Evolutionary conservation across 2,888 invertebrate species (phyloP).

Genomic region (Thelaira solivaga): DNA sequence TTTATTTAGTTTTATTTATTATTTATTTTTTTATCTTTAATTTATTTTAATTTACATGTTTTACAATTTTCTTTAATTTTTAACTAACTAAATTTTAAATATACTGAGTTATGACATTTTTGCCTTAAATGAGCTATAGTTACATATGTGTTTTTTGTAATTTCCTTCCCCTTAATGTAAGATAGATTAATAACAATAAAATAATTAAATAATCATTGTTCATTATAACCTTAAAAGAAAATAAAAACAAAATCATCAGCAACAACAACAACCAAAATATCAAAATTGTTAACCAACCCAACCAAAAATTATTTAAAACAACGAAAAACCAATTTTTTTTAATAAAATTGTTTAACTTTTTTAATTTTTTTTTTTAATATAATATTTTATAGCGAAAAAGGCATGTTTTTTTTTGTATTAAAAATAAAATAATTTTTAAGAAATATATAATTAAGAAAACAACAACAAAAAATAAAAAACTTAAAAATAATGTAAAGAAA

Average conservation of each 20-base stretch:
- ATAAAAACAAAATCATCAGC: conserved; percentile 14
- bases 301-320: conserved; percentile 57
- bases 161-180: no score
- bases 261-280: conserved; percentile 36
- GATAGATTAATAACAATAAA: no score
- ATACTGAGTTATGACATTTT: no score
- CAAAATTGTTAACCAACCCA: conserved; percentile 59
- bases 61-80: no score
- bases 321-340: no score
- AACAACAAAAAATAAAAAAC: neutral
- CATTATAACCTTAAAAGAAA: neutral
- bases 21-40: no score
- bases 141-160: no score
- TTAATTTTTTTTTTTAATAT: conserved; percentile 19
- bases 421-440: neutral
- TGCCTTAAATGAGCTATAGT: no score
- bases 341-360: conserved; percentile 47
- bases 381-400: conserved; percentile 43
- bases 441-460: neutral
- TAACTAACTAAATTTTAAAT: no score
- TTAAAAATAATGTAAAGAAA: neutral
- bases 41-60: no score
- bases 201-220: neutral
- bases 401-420: neutral
- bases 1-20: no score